phyloP scores from a whole-genome alignment of 2,888 invertebrate genomes.

The Polia nebulosa region DNA sequence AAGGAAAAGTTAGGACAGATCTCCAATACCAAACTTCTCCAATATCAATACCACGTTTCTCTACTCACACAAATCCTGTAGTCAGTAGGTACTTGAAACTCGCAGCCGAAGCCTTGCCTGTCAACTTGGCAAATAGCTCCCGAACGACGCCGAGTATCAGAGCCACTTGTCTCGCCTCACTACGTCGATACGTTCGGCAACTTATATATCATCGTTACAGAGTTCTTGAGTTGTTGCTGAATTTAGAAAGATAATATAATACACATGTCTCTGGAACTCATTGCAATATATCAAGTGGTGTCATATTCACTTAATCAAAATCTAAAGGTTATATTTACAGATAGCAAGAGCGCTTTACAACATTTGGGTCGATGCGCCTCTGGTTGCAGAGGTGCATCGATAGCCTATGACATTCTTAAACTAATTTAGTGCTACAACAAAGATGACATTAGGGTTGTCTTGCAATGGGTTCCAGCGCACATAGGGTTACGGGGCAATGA shows the following conservation, averaged over 20 bases:
- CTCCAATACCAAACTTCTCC: background rate
- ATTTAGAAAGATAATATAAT: background rate
- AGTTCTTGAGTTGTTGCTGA: background rate
- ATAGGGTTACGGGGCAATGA: too few species aligned
- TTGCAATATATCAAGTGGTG: too few species aligned
- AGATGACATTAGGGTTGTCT: too few species aligned
- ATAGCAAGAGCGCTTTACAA: too few species aligned
- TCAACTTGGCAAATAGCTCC: slow-evolving; percentile 56
- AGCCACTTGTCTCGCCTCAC: slow-evolving; percentile 32
- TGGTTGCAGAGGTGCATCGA: too few species aligned
- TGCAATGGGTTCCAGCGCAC: too few species aligned
- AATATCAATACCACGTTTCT: slow-evolving; percentile 3
- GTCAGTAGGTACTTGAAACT: slow-evolving; percentile 41
- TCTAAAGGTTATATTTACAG: too few species aligned
- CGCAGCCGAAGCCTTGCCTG: slow-evolving; percentile 11
- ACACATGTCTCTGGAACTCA: too few species aligned
- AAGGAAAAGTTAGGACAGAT: background rate
- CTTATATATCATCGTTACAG: slow-evolving; percentile 38
- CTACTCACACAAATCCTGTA: slow-evolving; percentile 2
- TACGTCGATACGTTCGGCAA: slow-evolving; percentile 31
- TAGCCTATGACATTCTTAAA: too few species aligned
- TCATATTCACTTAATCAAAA: too few species aligned
- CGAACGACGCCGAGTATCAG: slow-evolving; percentile 31
- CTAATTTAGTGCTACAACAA: too few species aligned
- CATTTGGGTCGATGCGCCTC: too few species aligned